A percentile compares a stretch with the other conserved stretches of the same genome.
phyloP scores from a whole-genome alignment of 2,888 invertebrate genomes.

The Drosophila recens region DNA sequence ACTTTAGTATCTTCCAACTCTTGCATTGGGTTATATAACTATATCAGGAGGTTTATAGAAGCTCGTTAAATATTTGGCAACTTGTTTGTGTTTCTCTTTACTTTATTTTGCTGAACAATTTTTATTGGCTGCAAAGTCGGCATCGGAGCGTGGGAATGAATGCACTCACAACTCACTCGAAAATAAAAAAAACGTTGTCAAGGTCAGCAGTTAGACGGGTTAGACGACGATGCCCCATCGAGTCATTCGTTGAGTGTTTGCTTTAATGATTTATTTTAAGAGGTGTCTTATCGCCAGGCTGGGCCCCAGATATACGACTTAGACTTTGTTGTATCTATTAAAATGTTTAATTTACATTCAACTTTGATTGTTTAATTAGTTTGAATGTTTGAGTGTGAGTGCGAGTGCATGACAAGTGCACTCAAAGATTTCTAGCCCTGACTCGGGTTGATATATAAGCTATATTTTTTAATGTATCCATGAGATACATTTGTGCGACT shows the following conservation, averaged over 20 bases:
- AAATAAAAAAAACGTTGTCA: conserved; percentile 19
- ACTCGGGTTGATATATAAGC: conserved; percentile 16
- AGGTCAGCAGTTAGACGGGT: conserved; percentile 32
- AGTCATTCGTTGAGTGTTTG: conserved; percentile 54
- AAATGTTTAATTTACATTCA: conserved; percentile 44
- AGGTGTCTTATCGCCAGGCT: conserved; percentile 38
- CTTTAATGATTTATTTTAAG: conserved; percentile 56
- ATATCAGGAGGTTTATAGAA: neutral
- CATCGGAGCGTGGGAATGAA: conserved; percentile 72
- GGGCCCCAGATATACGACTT: conserved; percentile 10
- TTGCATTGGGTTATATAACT: neutral
- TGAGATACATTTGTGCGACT: conserved; percentile 30
- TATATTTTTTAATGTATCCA: neutral
- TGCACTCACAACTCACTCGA: conserved; percentile 47
- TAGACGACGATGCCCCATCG: conserved; percentile 26
- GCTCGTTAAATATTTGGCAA: conserved; percentile 1
- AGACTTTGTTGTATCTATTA: conserved; percentile 3
- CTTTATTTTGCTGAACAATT: conserved; percentile 48
- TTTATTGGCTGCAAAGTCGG: conserved; percentile 65
- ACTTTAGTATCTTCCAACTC: neutral
- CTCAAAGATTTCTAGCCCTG: conserved; percentile 24
- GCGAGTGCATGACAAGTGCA: conserved; percentile 43
- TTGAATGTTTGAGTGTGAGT: conserved; percentile 6
- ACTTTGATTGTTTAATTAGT: conserved; percentile 42
- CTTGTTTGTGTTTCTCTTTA: neutral